Evolutionary conservation across 2,797 vertebrate species (phyloP), one percentile per base, ranked within the genome.

Genomic region (Chloroceryle inda): DNA sequence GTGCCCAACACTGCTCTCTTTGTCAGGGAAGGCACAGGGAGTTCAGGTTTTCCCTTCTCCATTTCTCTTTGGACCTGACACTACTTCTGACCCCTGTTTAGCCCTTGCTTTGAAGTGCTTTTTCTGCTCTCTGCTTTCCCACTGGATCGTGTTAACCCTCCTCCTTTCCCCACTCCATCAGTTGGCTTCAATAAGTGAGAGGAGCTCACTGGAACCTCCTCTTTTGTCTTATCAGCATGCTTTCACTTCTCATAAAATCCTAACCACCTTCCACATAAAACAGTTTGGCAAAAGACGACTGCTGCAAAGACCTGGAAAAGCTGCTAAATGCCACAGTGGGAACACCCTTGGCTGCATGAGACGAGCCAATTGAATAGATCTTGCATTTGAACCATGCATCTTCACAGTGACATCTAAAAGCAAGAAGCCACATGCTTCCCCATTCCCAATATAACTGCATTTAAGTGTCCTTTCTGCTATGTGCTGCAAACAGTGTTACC

Each of bases 1-100:
- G 38, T n/a, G 26, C 95, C 96, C 52, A 12, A 97, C 97, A 95
- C 98, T 97, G 91, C 95, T 94, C 76, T 89, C 95, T 97, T 97
- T 98, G 92, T 96, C 61, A 90, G 94, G 93, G 76, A 96, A 97
- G 96, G 97, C 33, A 9, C 81, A 72, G 96, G 88, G 97, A 95
- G 95, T 93, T 94, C 79, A 92, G 88, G 74, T 88, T 95, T 94
- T 95, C 66, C 76, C 55, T 23, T 89, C 76, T 95, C 40, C 59
- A 69, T 92, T 94, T 94, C 87, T 96, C 91, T 95, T 94, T 94
- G 85, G 94, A 89, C 91, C 58, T 97, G 94, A 96, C 94, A 94
- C 85, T 67, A 55, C 73, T 84, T 72, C 55, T 96, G 94, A 96
- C 95, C 96, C 40, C 91, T 83, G 82, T 55, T 81, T 82, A 93